Evolutionary conservation across 2,797 vertebrate genomes (phyloP).

Genomic region (Rhynchotus rufescens): DNA sequence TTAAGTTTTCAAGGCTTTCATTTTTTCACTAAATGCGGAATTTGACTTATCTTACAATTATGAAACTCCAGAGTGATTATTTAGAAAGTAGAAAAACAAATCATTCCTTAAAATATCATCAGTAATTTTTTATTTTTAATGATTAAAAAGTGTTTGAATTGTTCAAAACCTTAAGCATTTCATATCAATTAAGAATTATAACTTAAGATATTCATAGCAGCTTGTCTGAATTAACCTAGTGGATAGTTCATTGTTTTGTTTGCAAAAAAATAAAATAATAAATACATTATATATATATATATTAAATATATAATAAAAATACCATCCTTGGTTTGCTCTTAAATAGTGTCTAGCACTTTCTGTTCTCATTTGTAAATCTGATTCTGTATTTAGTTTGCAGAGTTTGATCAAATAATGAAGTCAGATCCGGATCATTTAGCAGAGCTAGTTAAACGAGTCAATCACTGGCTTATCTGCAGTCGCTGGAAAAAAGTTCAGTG

Average conservation of each 20-base stretch:
- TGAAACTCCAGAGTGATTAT: background rate
- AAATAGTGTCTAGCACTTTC: background rate
- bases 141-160: background rate
- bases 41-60: background rate
- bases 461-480: slow-evolving; percentile 96
- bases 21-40: background rate
- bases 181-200: background rate
- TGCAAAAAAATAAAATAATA: too few relatives aligned
- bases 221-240: background rate
- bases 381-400: slow-evolving; percentile 87
- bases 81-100: background rate
- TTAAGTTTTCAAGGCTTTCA: background rate
- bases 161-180: background rate
- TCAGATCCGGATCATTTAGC: slow-evolving; percentile 97
- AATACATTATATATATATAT: too few relatives aligned
- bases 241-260: background rate
- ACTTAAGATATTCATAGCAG: background rate
- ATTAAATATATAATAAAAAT: too few relatives aligned
- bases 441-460: slow-evolving; percentile 92
- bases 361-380: background rate
- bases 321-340: background rate
- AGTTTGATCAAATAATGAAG: slow-evolving; percentile 99
- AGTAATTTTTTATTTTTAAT: background rate
- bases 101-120: background rate
- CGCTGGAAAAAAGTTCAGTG: slow-evolving; percentile 98